phyloP scores from a whole-genome alignment of 23 tunicate species.

The Halocynthia aurantium region DNA sequence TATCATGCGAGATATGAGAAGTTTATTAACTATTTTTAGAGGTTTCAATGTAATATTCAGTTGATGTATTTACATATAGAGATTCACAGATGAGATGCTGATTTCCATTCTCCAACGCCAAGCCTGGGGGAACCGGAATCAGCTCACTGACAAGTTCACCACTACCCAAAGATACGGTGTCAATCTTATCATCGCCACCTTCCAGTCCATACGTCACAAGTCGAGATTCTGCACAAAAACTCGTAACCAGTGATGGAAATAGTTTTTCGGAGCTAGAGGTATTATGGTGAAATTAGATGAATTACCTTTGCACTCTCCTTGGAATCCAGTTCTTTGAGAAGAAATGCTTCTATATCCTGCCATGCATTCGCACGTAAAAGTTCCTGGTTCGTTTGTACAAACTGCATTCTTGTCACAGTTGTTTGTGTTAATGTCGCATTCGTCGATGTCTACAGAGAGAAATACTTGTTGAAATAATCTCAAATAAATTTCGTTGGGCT shows the following conservation, averaged over 20 bases:
- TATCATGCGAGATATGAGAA: not conserved
- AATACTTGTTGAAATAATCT: not conserved
- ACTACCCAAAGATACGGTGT: slow-evolving; percentile 19
- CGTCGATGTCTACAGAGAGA: slow-evolving; percentile 36
- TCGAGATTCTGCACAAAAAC: slow-evolving; percentile 30
- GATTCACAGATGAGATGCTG: slow-evolving; percentile 15
- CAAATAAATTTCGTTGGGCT: not conserved
- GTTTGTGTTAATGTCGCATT: slow-evolving; percentile 21
- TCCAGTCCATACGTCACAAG: slow-evolving; percentile 33
- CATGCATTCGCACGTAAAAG: slow-evolving; percentile 40
- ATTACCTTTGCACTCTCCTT: slow-evolving; percentile 55
- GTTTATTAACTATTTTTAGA: not conserved
- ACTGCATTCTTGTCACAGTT: slow-evolving; percentile 41
- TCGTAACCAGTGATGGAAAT: not conserved
- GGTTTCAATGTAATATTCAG: not conserved
- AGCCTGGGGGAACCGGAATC: slow-evolving; percentile 43
- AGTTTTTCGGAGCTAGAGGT: not conserved
- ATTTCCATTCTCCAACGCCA: slow-evolving; percentile 36
- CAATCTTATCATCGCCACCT: slow-evolving; percentile 19
- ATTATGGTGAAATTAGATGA: not conserved
- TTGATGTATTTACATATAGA: slow-evolving; percentile 40
- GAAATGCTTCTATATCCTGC: slow-evolving; percentile 32
- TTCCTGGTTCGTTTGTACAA: slow-evolving; percentile 41
- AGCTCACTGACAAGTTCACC: slow-evolving; percentile 46
- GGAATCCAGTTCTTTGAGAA: slow-evolving; percentile 24